Base-by-base conservation (phyloP, 2,888 invertebrate species). In the Crocallis elinguaria region DNA sequence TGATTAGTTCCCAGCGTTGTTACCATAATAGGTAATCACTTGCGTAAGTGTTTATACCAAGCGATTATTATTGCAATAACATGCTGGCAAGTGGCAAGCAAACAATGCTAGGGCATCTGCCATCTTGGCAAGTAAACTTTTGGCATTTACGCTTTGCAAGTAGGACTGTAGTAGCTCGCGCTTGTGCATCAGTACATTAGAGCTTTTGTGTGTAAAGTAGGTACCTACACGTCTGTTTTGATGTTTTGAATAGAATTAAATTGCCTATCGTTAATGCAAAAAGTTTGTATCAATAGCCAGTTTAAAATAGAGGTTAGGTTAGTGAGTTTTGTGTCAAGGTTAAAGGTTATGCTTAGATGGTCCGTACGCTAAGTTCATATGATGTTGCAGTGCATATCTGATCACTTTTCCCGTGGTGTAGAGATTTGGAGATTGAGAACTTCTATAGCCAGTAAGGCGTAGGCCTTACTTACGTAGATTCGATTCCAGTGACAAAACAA, bases 81-180 rank as follows among this genome's bases (percentile, higher is more conserved):
- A 39, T 39, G 29, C 14, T 45, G n/a, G n/a, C n/a, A n/a, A n/a
- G n/a, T 41, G 41, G 41, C 27, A 38, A 52, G 14, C 43, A 39
- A 25, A 29, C 23, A 11, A 42, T 23, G 32, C 33, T 41, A 30
- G 29, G n/a, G 36, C 36, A 30, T 32, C 30, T 32, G 35, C 11
- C 43, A 32, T 33, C n/a, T n/a, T n/a, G n/a, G n/a, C n/a, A n/a
- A n/a, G 49, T 46, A 41, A 44, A 45, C 42, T 44, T 33, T 49
- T 62, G 59, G 42, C 56, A 62, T 58, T 61, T 53, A 19, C 16
- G 11, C 21, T 13, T n/a, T n/a, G n/a, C n/a, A n/a, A n/a, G n/a
- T n/a, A n/a, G n/a, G n/a, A n/a, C n/a, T n/a, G n/a, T n/a, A 7
- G 1, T 25, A 17, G 32, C 27, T 41, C n/a, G 29, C 29, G 32